These are phyloP conservation scores for Solea solea DNA, from an alignment of 2,113 vertebrate species.

Conservation along the genomic window DNA sequence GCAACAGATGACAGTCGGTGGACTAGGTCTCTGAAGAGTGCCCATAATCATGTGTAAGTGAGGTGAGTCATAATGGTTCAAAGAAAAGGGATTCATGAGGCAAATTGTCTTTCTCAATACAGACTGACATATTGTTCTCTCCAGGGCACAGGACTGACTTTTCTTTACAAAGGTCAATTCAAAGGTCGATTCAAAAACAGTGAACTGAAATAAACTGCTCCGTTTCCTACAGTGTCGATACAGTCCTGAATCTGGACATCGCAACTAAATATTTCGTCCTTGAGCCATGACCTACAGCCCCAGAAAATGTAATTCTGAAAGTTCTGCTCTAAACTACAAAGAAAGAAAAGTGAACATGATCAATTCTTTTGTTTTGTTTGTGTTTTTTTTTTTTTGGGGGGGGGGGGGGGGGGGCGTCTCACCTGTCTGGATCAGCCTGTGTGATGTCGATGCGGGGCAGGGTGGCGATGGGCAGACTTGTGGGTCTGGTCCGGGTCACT, in stretches of 20 bases:
- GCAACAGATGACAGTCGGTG: neutral
- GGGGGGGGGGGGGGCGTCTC: constrained; percentile 43
- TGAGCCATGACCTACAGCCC: too few relatives aligned
- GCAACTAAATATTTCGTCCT: too few relatives aligned
- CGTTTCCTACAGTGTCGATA: too few relatives aligned
- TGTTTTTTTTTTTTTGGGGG: neutral
- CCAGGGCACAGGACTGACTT: too few relatives aligned
- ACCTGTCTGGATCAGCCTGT: constrained; percentile 89
- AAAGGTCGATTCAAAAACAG: too few relatives aligned
- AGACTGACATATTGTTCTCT: too few relatives aligned
- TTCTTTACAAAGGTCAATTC: too few relatives aligned
- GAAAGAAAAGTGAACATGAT: neutral
- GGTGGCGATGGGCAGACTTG: constrained; percentile 84
- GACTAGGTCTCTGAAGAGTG: constrained; percentile 9
- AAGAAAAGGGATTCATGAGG: neutral
- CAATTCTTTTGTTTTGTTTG: neutral
- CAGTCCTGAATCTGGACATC: too few relatives aligned
- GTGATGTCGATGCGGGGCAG: constrained; percentile 95
- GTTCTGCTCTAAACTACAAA: too few relatives aligned
- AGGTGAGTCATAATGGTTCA: constrained; percentile 11
- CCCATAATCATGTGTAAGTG: constrained; percentile 1
- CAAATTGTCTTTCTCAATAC: constrained; percentile 14
- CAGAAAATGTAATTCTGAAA: too few relatives aligned
- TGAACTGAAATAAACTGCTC: too few relatives aligned
- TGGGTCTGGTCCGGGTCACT: constrained; percentile 85